Evolutionary conservation across 2,888 invertebrate species (phyloP).

Genomic region (Perizoma affinitatum): DNA sequence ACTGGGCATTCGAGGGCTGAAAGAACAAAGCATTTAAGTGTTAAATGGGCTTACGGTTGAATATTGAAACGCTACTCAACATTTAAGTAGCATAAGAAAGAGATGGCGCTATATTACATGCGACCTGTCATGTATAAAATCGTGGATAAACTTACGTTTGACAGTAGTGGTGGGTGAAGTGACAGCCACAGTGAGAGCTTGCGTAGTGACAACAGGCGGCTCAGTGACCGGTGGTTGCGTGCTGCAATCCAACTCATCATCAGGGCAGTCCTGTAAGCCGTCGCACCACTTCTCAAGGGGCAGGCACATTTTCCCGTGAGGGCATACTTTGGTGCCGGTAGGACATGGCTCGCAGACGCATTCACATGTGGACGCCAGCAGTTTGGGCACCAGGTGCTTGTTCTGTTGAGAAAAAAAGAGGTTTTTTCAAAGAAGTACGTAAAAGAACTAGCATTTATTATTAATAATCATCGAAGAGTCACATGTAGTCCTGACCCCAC

Average conservation of each 20-base stretch:
- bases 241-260: conserved; percentile 89
- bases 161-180: conserved; percentile 36
- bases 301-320: conserved; percentile 89
- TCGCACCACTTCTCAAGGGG: conserved; percentile 90
- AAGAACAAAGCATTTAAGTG: conserved; percentile 6
- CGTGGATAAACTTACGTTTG: conserved; percentile 54
- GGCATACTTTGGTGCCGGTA: conserved; percentile 86
- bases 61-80: too few relatives aligned
- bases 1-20: conserved; percentile 75
- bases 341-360: conserved; percentile 91
- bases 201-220: conserved; percentile 48
- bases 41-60: too few relatives aligned
- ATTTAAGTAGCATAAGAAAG: too few relatives aligned
- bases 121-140: neutral
- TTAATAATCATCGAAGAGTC: too few relatives aligned
- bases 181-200: conserved; percentile 47
- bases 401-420: conserved; percentile 3
- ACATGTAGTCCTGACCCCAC: too few relatives aligned
- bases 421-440: too few relatives aligned
- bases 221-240: conserved; percentile 40
- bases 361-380: conserved; percentile 85
- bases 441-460: too few relatives aligned
- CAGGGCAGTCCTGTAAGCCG: conserved; percentile 91
- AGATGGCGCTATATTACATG: too few relatives aligned
- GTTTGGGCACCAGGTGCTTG: conserved; percentile 78